phyloP scores from a whole-genome alignment of 2,797 vertebrate genomes.

The Macrochelys suwanniensis region DNA sequence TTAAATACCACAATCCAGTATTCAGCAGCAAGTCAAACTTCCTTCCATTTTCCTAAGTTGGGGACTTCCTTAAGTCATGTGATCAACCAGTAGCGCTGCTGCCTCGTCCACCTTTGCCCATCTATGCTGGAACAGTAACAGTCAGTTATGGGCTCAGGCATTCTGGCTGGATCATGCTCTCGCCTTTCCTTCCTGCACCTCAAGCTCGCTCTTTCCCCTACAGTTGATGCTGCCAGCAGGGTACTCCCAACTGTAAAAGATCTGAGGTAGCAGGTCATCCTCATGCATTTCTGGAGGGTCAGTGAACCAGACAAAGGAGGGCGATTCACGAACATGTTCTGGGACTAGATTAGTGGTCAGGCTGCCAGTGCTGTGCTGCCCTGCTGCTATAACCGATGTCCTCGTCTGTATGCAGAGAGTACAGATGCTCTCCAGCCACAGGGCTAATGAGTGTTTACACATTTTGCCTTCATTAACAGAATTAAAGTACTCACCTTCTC shows the following conservation, averaged over 20 bases:
- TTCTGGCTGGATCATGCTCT: background rate
- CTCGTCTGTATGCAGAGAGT: background rate
- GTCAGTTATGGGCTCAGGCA: background rate
- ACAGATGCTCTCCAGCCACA: background rate
- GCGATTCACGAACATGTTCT: background rate
- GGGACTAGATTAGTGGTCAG: background rate
- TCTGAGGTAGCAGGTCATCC: background rate
- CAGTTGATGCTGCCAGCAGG: background rate
- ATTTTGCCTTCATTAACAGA: background rate
- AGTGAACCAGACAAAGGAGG: background rate
- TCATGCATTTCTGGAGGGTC: background rate
- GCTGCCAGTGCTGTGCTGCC: background rate
- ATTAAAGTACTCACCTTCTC: background rate
- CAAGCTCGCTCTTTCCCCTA: background rate
- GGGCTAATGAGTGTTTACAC: background rate
- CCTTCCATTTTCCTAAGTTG: background rate
- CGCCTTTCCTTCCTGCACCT: background rate
- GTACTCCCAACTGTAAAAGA: background rate
- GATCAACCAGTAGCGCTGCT: background rate
- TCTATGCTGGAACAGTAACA: background rate
- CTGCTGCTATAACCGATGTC: background rate
- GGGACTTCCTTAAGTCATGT: fast-evolving
- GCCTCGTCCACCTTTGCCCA: fast-evolving
- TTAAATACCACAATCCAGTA: background rate
- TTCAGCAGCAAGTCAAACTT: background rate